These are phyloP conservation scores for Lepidotrigona ventralis DNA, from an alignment of 1,140 invertebrate genomes.

Conservation along the genomic window DNA sequence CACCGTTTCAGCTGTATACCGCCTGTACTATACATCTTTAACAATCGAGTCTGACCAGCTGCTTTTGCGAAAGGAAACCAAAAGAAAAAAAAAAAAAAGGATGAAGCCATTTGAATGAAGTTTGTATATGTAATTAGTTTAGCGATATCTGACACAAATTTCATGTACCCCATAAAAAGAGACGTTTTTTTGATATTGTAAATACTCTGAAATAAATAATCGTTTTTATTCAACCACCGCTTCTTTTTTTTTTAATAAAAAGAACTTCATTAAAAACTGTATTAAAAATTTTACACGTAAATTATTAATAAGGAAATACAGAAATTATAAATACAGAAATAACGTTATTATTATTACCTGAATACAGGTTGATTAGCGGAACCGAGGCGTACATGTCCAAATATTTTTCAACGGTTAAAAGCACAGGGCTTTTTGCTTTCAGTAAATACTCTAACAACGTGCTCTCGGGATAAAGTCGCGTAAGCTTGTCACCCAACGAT, in stretches of 20 bases:
- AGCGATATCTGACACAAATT: slow-evolving; percentile 63
- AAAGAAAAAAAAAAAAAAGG: slow-evolving; percentile 16
- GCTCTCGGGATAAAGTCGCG: slow-evolving; percentile 58
- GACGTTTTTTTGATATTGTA: slow-evolving; percentile 77
- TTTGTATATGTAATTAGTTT: slow-evolving; percentile 70
- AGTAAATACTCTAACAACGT: slow-evolving; percentile 65
- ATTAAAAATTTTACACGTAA: background rate
- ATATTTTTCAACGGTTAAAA: slow-evolving; percentile 55
- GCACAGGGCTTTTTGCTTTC: slow-evolving; percentile 24
- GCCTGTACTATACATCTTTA: slow-evolving; percentile 54
- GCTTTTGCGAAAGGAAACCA: slow-evolving; percentile 50
- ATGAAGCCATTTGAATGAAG: slow-evolving; percentile 47
- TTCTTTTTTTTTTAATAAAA: background rate
- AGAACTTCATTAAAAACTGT: background rate
- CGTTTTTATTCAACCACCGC: slow-evolving; percentile 73
- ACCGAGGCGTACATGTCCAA: slow-evolving; percentile 40
- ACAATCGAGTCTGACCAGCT: slow-evolving; percentile 57
- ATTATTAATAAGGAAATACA: background rate
- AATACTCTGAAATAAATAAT: slow-evolving; percentile 78
- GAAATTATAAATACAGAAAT: background rate
- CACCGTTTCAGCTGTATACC: slow-evolving; percentile 46
- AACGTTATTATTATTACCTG: slow-evolving; percentile 63
- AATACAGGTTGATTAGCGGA: slow-evolving; percentile 58
- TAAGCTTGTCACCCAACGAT: slow-evolving; percentile 19
- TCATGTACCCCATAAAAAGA: slow-evolving; percentile 67